phyloP scores from a whole-genome alignment of 2,888 invertebrate genomes.

The Lasioglossum vierecki region DNA sequence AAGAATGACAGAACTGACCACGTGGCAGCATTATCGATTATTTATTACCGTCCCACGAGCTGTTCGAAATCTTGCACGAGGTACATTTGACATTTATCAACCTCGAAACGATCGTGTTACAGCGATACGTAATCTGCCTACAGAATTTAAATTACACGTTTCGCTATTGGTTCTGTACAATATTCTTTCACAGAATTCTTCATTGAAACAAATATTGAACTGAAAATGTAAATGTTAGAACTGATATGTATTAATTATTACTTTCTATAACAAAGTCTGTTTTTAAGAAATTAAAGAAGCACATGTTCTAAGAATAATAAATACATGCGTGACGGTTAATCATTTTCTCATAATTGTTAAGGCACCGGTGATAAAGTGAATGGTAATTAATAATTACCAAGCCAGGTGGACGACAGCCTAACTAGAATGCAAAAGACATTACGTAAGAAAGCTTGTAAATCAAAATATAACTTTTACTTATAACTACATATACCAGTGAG shows the following conservation, averaged over 20 bases:
- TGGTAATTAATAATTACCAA: background rate
- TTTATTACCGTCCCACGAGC: conserved; percentile 49
- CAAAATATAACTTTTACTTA: background rate
- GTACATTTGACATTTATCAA: conserved; percentile 56
- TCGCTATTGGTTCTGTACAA: background rate
- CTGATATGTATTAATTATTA: too few species aligned
- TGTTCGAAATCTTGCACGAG: conserved; percentile 46
- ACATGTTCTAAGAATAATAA: too few species aligned
- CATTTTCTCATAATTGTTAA: background rate
- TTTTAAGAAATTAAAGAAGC: too few species aligned
- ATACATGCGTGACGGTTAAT: background rate
- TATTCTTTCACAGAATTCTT: background rate
- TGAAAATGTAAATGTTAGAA: background rate
- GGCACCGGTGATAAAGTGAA: background rate
- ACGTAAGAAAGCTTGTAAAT: background rate
- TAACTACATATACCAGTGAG: background rate
- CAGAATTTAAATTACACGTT: conserved; percentile 34
- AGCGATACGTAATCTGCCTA: background rate
- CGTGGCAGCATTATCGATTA: conserved; percentile 57
- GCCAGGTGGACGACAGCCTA: too few species aligned
- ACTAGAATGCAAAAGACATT: background rate
- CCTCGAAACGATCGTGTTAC: conserved; percentile 45
- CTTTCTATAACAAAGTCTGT: too few species aligned
- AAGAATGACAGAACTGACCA: conserved; percentile 48
- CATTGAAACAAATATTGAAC: background rate